phyloP scores from a whole-genome alignment of 2,113 vertebrate genomes.

The Macquaria ambigua region DNA sequence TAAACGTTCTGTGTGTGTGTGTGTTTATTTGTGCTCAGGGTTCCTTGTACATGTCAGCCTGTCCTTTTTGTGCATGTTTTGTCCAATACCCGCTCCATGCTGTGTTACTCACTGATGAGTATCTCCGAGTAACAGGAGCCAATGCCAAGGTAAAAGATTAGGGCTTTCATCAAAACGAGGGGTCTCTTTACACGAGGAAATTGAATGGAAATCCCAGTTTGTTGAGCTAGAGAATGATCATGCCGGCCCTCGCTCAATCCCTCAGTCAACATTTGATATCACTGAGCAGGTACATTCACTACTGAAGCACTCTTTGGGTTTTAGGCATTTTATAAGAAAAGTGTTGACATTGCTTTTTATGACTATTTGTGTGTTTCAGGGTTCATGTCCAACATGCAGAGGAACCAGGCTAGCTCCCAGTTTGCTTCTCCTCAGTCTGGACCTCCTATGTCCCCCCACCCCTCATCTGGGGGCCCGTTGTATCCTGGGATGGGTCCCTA shows the following conservation, averaged over 20 bases:
- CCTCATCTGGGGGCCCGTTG: conserved; percentile 90
- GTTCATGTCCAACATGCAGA: conserved; percentile 92
- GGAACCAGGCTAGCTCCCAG: conserved; percentile 91
- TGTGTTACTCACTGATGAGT: conserved; percentile 27
- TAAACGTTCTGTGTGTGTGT: neutral
- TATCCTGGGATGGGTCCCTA: conserved; percentile 91
- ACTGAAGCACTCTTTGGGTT: neutral
- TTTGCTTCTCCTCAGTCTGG: conserved; percentile 92
- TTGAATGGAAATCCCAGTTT: conserved; percentile 19
- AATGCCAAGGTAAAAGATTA: conserved; percentile 37
- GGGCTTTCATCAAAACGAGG: conserved; percentile 22
- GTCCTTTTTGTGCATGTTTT: conserved; percentile 13
- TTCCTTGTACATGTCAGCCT: conserved; percentile 34
- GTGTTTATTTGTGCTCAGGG: conserved; percentile 15
- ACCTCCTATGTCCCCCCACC: conserved; percentile 93
- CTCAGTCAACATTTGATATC: conserved; percentile 27
- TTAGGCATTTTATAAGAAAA: neutral
- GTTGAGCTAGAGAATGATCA: neutral
- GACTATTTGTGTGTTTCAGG: conserved; percentile 81
- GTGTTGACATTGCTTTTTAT: conserved; percentile 13
- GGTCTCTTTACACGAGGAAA: conserved; percentile 32
- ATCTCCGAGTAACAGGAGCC: conserved; percentile 58
- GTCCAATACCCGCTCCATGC: neutral
- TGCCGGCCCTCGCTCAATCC: neutral
- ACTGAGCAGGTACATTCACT: conserved; percentile 4